Conservation (phyloP, 2,113 vertebrate species). For the Misgurnus anguillicaudatus region DNA sequence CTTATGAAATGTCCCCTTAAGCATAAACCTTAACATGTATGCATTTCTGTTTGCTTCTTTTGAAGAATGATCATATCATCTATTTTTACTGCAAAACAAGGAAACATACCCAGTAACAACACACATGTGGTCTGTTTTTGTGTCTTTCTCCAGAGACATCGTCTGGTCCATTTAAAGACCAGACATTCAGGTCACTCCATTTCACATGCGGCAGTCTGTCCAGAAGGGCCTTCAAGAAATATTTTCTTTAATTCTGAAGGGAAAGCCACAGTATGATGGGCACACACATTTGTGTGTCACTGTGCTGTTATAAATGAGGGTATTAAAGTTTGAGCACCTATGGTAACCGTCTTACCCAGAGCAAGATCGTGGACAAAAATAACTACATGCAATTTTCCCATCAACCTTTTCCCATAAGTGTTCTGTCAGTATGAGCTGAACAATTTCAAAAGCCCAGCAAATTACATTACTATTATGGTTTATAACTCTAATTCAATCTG, state of each 20-base stretch:
- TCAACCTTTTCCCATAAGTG: background rate
- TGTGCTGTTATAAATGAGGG: background rate
- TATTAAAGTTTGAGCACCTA: background rate
- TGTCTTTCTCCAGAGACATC: constrained; percentile 33
- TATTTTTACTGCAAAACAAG: background rate
- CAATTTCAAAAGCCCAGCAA: background rate
- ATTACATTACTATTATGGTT: background rate
- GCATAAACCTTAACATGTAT: too few relatives aligned
- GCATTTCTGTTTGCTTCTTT: too few relatives aligned
- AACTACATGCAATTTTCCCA: constrained; percentile 14
- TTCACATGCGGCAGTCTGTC: constrained; percentile 34
- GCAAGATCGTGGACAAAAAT: constrained; percentile 14
- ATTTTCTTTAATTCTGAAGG: constrained; percentile 13
- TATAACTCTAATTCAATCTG: too few relatives aligned
- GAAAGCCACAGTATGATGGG: background rate
- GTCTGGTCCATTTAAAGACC: constrained; percentile 54
- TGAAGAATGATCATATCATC: too few relatives aligned
- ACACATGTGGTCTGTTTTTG: constrained; percentile 13
- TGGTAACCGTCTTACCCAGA: background rate
- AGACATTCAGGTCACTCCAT: constrained; percentile 50
- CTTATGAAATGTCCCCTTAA: too few relatives aligned
- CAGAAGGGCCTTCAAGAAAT: constrained; percentile 34
- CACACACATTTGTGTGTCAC: background rate
- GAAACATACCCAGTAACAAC: background rate
- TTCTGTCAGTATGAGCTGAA: background rate